Evolutionary conservation across 2,888 invertebrate species (phyloP).

Genomic region (Eupithecia exiguata): DNA sequence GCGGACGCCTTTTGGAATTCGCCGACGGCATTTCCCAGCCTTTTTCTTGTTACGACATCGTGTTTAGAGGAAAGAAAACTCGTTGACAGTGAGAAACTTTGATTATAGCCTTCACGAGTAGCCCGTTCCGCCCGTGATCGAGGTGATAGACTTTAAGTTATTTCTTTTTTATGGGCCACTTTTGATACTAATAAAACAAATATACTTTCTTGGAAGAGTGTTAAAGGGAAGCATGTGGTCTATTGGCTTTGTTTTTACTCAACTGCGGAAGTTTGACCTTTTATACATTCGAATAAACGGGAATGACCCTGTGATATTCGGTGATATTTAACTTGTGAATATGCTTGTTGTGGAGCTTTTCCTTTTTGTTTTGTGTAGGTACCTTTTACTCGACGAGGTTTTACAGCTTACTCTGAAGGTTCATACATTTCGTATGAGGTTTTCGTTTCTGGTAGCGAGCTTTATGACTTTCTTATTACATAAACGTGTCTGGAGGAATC

Average conservation of each 20-base stretch:
- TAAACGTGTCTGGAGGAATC: conserved; percentile 56
- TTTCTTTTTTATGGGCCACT: conserved; percentile 80
- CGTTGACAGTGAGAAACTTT: conserved; percentile 80
- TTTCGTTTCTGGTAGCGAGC: conserved; percentile 59
- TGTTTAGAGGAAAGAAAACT: conserved; percentile 82
- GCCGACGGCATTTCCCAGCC: conserved; percentile 79
- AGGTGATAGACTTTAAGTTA: conserved; percentile 78
- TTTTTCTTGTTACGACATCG: conserved; percentile 81
- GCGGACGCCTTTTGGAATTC: conserved; percentile 64
- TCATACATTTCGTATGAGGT: conserved; percentile 66
- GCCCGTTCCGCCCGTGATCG: conserved; percentile 69
- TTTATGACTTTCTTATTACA: conserved; percentile 71
- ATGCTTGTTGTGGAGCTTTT: conserved; percentile 59
- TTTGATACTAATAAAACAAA: conserved; percentile 82
- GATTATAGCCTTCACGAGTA: conserved; percentile 81
- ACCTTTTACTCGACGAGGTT: conserved; percentile 61
- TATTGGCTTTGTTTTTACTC: conserved; percentile 61
- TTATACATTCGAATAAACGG: conserved; percentile 60
- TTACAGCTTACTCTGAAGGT: conserved; percentile 64
- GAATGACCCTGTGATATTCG: conserved; percentile 53
- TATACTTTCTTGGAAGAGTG: conserved; percentile 76
- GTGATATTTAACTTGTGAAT: conserved; percentile 55
- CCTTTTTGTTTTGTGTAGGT: conserved; percentile 48
- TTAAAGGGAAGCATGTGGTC: conserved; percentile 70
- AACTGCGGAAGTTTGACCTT: conserved; percentile 71